Evolutionary conservation across 2,113 vertebrate species (phyloP).

Genomic region (Catharus fuscescens): DNA sequence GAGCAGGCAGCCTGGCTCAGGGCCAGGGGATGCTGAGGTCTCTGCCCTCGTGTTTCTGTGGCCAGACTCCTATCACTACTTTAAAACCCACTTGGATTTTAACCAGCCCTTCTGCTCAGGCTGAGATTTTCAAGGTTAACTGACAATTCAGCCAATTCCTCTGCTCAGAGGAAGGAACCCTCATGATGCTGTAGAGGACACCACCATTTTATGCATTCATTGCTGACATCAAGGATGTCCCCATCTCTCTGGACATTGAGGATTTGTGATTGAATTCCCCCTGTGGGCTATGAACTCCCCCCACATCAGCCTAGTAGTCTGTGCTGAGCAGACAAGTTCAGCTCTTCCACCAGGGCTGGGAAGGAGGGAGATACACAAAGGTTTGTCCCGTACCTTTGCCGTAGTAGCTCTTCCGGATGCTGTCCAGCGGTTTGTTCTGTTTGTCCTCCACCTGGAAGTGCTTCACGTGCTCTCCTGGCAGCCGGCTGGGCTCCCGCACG

Average conservation of each 20-base stretch:
- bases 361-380: rapidly evolving
- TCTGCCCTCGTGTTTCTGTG: rapidly evolving
- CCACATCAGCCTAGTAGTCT: not conserved
- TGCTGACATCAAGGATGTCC: not conserved
- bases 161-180: not conserved
- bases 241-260: not conserved
- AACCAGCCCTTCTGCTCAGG: not conserved
- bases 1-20: not conserved
- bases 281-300: not conserved
- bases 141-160: not conserved
- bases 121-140: not conserved
- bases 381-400: slow-evolving; percentile 73
- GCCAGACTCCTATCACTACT: not conserved
- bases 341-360: not conserved
- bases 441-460: slow-evolving; percentile 87
- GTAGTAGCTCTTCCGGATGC: slow-evolving; percentile 89
- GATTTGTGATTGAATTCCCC: not conserved
- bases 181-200: rapidly evolving
- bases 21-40: rapidly evolving
- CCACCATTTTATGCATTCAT: not conserved
- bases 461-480: slow-evolving; percentile 79
- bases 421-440: slow-evolving; percentile 84
- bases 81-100: not conserved
- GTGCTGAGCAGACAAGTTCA: not conserved
- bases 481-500: slow-evolving; percentile 79